Base-by-base conservation (phyloP, 2,113 vertebrate genomes). In the Gambusia holbrooki region DNA sequence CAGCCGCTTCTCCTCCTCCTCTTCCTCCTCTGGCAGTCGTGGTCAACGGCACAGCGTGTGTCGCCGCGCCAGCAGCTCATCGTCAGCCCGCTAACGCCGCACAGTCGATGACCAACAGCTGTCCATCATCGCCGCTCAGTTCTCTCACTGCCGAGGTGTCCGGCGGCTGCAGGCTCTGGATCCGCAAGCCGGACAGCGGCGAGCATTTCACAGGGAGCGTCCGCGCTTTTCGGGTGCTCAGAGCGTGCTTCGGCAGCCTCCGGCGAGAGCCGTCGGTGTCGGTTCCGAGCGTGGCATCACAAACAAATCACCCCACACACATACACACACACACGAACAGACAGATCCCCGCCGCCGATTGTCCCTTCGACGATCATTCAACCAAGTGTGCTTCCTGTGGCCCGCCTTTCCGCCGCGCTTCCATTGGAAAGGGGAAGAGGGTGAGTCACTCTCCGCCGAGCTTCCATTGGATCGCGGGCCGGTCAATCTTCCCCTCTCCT, bases 311-410 rank as follows among this genome's bases (percentile, higher is more conserved):
- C 35, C 10, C 35, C 10, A 10, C 35, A 0, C 10, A 27, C 27
- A n/a, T n/a, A 27, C 27, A 27, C 27, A 27, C 35, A 0, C 35
- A 10, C 33, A 10, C 2, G 3, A 37, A 37, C 10, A 37, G 35
- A 37, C 35, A 37, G 10, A 37, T 37, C 35, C 35, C 35, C 10
- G 35, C 35, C 35, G 86, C 80, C 89, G 87, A 74, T 89, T 68
- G 74, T 74, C 84, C 92, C 86, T 92, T 88, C 90, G 81, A 85
- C 84, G 71, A 80, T 84, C 92, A 94, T 95, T 94, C 94, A 92
- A 89, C 94, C 95, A 90, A 94, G 94, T 92, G 71, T 94, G 93
- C 93, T 94, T 89, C 83, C 88, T 82, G 78, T 40, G 42, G 70
- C n/a, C 91, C 94, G 94, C 95, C 94, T 82, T 76, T 60, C 35